phyloP scores from a whole-genome alignment of 2,113 vertebrate genomes.

The Petaurus breviceps region DNA sequence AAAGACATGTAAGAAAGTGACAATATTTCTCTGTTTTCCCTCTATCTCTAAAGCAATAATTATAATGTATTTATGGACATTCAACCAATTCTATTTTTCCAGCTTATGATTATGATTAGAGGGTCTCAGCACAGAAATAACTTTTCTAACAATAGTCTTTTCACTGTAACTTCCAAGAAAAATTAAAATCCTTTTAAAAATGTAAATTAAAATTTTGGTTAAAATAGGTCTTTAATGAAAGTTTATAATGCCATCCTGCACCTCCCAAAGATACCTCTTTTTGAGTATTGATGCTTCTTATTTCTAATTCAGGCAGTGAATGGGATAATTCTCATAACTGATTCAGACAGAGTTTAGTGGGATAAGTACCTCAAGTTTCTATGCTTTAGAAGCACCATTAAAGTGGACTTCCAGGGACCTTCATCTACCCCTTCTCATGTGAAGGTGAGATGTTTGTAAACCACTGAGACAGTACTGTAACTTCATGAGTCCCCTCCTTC shows the following conservation, averaged over 20 bases:
- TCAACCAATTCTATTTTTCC: constrained; percentile 16
- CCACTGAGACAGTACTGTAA: background rate
- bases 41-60: constrained; percentile 58
- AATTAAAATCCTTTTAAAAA: constrained; percentile 61
- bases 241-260: constrained; percentile 30
- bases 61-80: constrained; percentile 65
- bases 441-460: constrained; percentile 18
- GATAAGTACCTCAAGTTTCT: background rate
- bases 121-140: constrained; percentile 51
- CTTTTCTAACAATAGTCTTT: constrained; percentile 49
- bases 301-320: constrained; percentile 35
- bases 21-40: constrained; percentile 46
- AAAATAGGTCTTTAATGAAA: constrained; percentile 61
- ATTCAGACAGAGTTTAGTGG: constrained; percentile 29
- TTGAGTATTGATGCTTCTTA: constrained; percentile 39
- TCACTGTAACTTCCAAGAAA: constrained; percentile 30
- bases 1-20: constrained; percentile 44
- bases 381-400: background rate
- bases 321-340: constrained; percentile 35
- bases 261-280: constrained; percentile 16
- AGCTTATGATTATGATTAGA: constrained; percentile 68
- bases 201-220: constrained; percentile 65
- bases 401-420: constrained; percentile 20
- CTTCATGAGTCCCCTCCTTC: background rate
- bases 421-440: background rate